Percentiles rank a stretch among this genome's conserved stretches.
phyloP scores from a whole-genome alignment of 2,888 invertebrate genomes.

The Thelaira solivaga region DNA sequence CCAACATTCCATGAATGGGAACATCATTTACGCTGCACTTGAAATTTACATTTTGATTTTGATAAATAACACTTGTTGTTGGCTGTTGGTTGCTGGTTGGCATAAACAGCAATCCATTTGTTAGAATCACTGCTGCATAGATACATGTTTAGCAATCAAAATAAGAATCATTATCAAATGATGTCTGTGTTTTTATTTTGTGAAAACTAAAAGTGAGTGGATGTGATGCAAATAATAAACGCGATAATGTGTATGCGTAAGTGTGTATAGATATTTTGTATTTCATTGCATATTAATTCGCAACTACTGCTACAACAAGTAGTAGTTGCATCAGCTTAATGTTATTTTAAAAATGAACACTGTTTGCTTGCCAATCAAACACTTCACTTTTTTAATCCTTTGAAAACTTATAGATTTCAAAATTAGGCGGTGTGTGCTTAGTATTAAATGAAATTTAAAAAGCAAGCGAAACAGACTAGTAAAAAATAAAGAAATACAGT shows the following conservation, averaged over 20 bases:
- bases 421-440: too few relatives aligned
- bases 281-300: too few relatives aligned
- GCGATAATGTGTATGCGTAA: conserved; percentile 14
- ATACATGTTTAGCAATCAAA: conserved; percentile 38
- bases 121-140: background rate
- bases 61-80: conserved; percentile 3
- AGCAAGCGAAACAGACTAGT: too few relatives aligned
- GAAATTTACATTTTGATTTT: conserved; percentile 33
- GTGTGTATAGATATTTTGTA: too few relatives aligned
- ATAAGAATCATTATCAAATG: conserved; percentile 35
- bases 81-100: background rate
- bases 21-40: conserved; percentile 3
- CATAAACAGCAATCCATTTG: background rate
- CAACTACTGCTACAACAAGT: too few relatives aligned
- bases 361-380: too few relatives aligned
- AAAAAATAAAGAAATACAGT: too few relatives aligned
- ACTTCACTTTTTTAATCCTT: too few relatives aligned
- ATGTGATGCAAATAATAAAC: background rate
- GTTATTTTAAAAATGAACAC: too few relatives aligned
- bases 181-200: background rate
- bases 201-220: conserved; percentile 1
- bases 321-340: too few relatives aligned
- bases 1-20: background rate
- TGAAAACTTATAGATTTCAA: too few relatives aligned
- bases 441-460: too few relatives aligned